phyloP scores from a whole-genome alignment of 1,140 invertebrate species.

The Drosophila virilis region DNA sequence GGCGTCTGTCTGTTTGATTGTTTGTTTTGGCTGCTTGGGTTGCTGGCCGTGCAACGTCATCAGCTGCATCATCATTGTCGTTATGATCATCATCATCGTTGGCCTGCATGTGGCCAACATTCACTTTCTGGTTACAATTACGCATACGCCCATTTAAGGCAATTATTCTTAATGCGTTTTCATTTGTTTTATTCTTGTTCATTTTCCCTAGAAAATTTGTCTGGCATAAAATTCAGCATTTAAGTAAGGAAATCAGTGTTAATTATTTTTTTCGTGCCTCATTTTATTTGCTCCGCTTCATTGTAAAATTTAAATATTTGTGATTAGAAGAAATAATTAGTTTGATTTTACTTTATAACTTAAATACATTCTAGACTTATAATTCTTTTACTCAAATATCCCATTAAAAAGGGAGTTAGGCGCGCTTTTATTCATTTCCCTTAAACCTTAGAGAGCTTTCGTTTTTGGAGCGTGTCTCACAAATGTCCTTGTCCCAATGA shows the following conservation, averaged over 20 bases:
- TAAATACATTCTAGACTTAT: no score
- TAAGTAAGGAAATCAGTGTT: slow-evolving; percentile 39
- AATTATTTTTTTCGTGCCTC: no score
- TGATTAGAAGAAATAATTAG: no score
- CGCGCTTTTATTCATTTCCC: not conserved
- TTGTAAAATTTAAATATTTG: not conserved
- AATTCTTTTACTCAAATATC: no score
- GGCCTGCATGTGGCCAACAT: slow-evolving; percentile 16
- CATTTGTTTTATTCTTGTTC: slow-evolving; percentile 39
- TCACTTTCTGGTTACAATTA: slow-evolving; percentile 58
- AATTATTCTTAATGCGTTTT: slow-evolving; percentile 67
- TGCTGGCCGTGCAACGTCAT: slow-evolving; percentile 31
- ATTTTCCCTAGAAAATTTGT: slow-evolving; percentile 6
- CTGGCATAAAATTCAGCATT: slow-evolving; percentile 5
- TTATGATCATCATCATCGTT: slow-evolving; percentile 12
- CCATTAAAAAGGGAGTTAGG: no score
- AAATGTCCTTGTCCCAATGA: slow-evolving; percentile 5
- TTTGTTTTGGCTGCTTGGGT: slow-evolving; percentile 39
- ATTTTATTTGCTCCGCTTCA: no score
- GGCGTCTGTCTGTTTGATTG: slow-evolving; percentile 72
- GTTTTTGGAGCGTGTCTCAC: not conserved
- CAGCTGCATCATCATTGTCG: slow-evolving; percentile 27
- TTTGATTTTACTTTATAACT: no score
- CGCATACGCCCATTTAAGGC: slow-evolving; percentile 55
- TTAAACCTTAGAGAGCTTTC: slow-evolving; percentile 15